phyloP scores from a whole-genome alignment of 2,113 vertebrate genomes.

The Grammomys dolichurus region DNA sequence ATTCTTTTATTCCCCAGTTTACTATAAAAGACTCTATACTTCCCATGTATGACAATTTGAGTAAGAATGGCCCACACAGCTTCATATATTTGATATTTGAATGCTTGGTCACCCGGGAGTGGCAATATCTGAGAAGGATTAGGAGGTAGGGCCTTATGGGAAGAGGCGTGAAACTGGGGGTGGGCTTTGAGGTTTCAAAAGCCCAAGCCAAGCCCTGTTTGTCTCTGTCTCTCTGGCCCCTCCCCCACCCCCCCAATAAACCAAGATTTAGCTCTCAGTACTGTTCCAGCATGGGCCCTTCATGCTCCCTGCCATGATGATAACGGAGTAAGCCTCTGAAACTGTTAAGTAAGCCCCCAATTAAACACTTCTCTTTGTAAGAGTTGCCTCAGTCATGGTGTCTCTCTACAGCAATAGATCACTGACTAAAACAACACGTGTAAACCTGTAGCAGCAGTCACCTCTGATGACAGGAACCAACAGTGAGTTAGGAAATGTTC shows the following conservation, averaged over 20 bases:
- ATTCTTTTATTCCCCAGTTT: conserved; percentile 27
- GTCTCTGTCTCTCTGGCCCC: not conserved
- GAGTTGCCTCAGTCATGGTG: not conserved
- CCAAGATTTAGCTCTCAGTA: not conserved
- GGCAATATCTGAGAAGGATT: not conserved
- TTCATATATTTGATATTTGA: too few species aligned
- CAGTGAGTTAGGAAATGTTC: not conserved
- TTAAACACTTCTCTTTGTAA: not conserved
- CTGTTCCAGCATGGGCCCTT: not conserved
- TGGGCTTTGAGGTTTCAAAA: not conserved
- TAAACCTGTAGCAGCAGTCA: not conserved
- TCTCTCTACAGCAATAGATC: not conserved
- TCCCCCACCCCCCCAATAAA: not conserved
- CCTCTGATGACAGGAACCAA: conserved; percentile 36
- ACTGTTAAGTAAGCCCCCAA: not conserved
- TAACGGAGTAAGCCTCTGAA: not conserved
- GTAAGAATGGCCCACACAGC: not conserved
- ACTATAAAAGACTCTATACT: not conserved
- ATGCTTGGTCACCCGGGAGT: not conserved
- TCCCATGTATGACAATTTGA: not conserved
- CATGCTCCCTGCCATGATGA: not conserved
- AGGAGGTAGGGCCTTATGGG: not conserved
- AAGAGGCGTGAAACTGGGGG: not conserved
- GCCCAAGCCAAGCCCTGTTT: not conserved
- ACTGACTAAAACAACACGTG: not conserved